phyloP scores from a whole-genome alignment of 2,888 invertebrate genomes.

The Athalia circularis region DNA sequence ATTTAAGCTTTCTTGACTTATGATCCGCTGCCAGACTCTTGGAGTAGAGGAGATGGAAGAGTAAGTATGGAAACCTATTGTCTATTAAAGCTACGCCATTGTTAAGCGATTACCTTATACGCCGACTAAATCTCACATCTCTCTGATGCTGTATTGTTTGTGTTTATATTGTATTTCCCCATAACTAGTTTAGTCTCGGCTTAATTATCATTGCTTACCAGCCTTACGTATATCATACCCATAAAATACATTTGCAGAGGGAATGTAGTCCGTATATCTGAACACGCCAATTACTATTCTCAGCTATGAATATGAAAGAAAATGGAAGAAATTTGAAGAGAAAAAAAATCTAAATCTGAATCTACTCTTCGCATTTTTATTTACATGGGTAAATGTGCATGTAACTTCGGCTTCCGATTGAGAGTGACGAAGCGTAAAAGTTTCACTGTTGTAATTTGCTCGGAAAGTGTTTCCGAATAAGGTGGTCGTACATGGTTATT shows the following conservation, averaged over 20 bases:
- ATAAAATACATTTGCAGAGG: not conserved
- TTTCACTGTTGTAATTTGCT: not conserved
- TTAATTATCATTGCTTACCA: slow-evolving; percentile 62
- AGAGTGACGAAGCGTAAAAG: slow-evolving; percentile 19
- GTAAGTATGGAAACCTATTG: slow-evolving; percentile 19
- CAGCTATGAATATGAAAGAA: too few relatives aligned
- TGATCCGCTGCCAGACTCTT: slow-evolving; percentile 26
- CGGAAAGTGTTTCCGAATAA: slow-evolving; percentile 18
- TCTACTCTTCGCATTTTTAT: too few relatives aligned
- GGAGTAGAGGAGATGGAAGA: slow-evolving; percentile 16
- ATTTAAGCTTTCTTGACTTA: slow-evolving; percentile 44
- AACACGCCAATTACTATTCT: too few relatives aligned
- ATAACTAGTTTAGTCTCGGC: slow-evolving; percentile 57
- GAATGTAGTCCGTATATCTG: not conserved
- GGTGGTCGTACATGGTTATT: not conserved
- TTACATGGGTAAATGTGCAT: too few relatives aligned
- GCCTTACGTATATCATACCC: slow-evolving; percentile 41
- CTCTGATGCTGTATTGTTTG: slow-evolving; percentile 54
- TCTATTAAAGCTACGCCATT: slow-evolving; percentile 44
- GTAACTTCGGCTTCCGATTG: not conserved
- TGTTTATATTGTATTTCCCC: slow-evolving; percentile 62
- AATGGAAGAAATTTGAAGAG: too few relatives aligned
- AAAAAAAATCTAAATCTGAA: too few relatives aligned
- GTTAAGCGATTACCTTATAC: slow-evolving; percentile 37
- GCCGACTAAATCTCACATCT: slow-evolving; percentile 27